phyloP scores from a whole-genome alignment of 1,140 invertebrate species.

The Bombus superbus region DNA sequence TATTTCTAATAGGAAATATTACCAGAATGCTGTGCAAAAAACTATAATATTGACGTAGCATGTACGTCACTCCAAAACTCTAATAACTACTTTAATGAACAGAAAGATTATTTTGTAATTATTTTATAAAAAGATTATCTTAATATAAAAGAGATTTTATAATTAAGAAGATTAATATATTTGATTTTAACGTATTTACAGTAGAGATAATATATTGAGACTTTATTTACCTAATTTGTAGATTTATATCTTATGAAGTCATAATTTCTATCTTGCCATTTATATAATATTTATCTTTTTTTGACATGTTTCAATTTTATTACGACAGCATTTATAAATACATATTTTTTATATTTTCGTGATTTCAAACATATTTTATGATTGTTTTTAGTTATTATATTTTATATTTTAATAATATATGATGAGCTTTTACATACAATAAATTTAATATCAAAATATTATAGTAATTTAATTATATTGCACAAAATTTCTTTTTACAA shows the following conservation, averaged over 20 bases:
- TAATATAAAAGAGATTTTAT: conserved; percentile 54
- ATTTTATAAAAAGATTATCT: conserved; percentile 47
- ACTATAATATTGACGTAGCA: conserved; percentile 31
- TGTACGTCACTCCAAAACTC: conserved; percentile 31
- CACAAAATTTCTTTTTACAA: conserved; percentile 38
- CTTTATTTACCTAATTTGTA: conserved; percentile 46
- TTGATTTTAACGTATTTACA: conserved; percentile 51
- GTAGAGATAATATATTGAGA: conserved; percentile 48
- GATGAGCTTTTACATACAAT: conserved; percentile 4
- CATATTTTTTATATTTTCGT: conserved; percentile 47
- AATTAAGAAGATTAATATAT: conserved; percentile 67
- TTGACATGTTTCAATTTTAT: conserved; percentile 7
- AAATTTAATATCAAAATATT: conserved; percentile 29
- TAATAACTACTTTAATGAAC: conserved; percentile 25
- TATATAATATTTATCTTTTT: conserved; percentile 21
- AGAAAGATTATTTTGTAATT: conserved; percentile 47
- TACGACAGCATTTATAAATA: conserved; percentile 47
- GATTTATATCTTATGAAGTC: conserved; percentile 34
- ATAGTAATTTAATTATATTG: conserved; percentile 34
- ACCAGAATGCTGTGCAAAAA: conserved; percentile 42
- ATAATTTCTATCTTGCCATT: conserved; percentile 57
- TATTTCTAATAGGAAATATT: conserved; percentile 45
- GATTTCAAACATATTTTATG: conserved; percentile 27
- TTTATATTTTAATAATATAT: conserved; percentile 40
- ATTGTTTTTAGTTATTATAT: conserved; percentile 38